Base-by-base conservation (phyloP, 2,888 invertebrate genomes). In the Argyra leucocephala region DNA sequence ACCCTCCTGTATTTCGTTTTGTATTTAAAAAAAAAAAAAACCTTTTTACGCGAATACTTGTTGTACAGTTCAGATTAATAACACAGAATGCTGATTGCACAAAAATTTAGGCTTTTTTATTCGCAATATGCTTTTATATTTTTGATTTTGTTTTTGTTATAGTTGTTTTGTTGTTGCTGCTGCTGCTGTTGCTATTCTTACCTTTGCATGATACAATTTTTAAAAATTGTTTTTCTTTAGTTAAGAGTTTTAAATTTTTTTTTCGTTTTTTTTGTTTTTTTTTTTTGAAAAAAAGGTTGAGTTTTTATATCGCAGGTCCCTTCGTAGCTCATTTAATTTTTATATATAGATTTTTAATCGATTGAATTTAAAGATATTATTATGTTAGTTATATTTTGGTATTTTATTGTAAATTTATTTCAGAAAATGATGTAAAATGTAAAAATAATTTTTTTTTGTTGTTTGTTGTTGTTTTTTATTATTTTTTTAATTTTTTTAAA, bases 321-420 rank as follows among this genome's bases (percentile, higher is more conserved):
- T 18, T n/a, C n/a, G n/a, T n/a, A n/a, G 18, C 48, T 48, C 48
- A 48, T 48, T 48, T 12, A 48, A 48, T 18, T 18, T 48, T 48
- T 6, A 2, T 48, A 18, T 48, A 48, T 18, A 48, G 48, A 48
- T 48, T 48, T 48, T 48, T 48, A 48, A 48, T 48, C 48, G 48
- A 48, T 48, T 18, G 48, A 48, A 48, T 48, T 48, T 48, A 48
- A 48, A 48, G 48, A 48, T 48, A 48, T 48, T 48, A 48, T 48
- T 48, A 1, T 2, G 48, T 48, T 48, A 15, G 37, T 15, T 31
- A 7, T 31, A 5, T 7, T 48, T 48, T 48, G 18, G n/a, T 12
- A 18, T 48, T 37, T 37, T 37, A 9, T 48, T 48, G 15, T 12
- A 37, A 2, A 5, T 48, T 37, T 48, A 18, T 48, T 48, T 48